These are phyloP conservation scores for Philaethria dido DNA, from an alignment of 2,888 invertebrate species.

Conservation along the genomic window DNA sequence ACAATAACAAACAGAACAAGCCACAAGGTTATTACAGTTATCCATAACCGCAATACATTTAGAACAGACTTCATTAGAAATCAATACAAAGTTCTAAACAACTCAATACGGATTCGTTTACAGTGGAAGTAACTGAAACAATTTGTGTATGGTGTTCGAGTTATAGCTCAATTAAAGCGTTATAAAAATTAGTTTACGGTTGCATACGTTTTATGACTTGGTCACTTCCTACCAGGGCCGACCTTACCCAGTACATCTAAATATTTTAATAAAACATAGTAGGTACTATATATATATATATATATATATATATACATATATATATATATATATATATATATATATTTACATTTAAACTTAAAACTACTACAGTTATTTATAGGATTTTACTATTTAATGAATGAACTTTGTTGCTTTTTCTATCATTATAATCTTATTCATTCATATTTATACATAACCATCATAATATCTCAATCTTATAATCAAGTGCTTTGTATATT, in stretches of 20 bases:
- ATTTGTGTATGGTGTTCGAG: constrained; percentile 24
- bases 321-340: too few relatives aligned
- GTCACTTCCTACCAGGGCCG: constrained; percentile 41
- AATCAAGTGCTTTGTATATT: too few relatives aligned
- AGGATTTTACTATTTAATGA: neutral
- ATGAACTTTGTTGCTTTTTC: too few relatives aligned
- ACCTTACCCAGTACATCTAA: too few relatives aligned
- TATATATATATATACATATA: too few relatives aligned
- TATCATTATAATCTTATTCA: too few relatives aligned
- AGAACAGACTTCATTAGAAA: constrained; percentile 18
- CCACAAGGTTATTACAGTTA: neutral
- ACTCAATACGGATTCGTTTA: constrained; percentile 1
- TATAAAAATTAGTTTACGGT: constrained; percentile 53
- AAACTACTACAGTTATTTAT: too few relatives aligned
- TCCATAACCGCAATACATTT: constrained; percentile 1
- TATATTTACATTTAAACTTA: too few relatives aligned
- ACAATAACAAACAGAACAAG: constrained; percentile 1
- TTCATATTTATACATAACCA: too few relatives aligned
- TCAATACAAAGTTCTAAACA: constrained; percentile 12
- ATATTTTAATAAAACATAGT: too few relatives aligned
- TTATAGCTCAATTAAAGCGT: constrained; percentile 56
- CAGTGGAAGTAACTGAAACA: constrained; percentile 25
- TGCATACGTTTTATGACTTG: constrained; percentile 40
- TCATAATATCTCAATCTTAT: too few relatives aligned
- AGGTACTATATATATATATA: too few relatives aligned